These are phyloP conservation scores for Diaphora mendica DNA, from an alignment of 2,888 invertebrate species.

Conservation along the genomic window DNA sequence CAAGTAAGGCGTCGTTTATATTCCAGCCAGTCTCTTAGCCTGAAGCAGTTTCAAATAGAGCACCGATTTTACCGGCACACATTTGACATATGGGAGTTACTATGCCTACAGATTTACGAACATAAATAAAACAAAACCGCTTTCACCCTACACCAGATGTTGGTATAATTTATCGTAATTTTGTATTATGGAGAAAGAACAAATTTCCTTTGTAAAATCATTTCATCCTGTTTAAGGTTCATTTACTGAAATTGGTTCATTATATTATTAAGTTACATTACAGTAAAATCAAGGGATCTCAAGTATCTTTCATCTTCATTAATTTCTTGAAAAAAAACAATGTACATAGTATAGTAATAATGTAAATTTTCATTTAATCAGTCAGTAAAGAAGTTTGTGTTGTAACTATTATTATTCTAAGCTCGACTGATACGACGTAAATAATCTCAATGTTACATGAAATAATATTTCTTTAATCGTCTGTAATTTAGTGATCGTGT, in stretches of 20 bases:
- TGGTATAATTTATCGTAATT: constrained; percentile 36
- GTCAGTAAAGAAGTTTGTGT: constrained; percentile 74
- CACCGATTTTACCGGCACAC: constrained; percentile 40
- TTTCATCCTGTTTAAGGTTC: constrained; percentile 21
- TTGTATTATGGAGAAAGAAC: constrained; percentile 29
- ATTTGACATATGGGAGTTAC: constrained; percentile 48
- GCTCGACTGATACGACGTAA: constrained; percentile 78
- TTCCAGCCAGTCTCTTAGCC: constrained; percentile 33
- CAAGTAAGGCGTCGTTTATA: constrained; percentile 11
- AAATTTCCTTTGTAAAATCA: constrained; percentile 18
- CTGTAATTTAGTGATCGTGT: constrained; percentile 87
- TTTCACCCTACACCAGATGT: constrained; percentile 44
- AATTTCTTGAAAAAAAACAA: constrained; percentile 28
- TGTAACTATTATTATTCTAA: constrained; percentile 72
- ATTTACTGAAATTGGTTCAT: constrained; percentile 1
- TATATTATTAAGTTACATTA: constrained; percentile 1
- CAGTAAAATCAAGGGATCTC: constrained; percentile 17
- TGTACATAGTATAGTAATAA: constrained; percentile 64
- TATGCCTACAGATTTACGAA: constrained; percentile 46
- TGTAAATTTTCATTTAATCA: constrained; percentile 67
- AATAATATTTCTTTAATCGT: constrained; percentile 78
- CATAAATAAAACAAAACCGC: constrained; percentile 41
- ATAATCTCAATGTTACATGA: constrained; percentile 80
- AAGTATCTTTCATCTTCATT: constrained; percentile 26
- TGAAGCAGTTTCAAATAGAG: constrained; percentile 31